Base-by-base conservation (phyloP, 2,113 vertebrate species). In the Sceloporus tristichus region DNA sequence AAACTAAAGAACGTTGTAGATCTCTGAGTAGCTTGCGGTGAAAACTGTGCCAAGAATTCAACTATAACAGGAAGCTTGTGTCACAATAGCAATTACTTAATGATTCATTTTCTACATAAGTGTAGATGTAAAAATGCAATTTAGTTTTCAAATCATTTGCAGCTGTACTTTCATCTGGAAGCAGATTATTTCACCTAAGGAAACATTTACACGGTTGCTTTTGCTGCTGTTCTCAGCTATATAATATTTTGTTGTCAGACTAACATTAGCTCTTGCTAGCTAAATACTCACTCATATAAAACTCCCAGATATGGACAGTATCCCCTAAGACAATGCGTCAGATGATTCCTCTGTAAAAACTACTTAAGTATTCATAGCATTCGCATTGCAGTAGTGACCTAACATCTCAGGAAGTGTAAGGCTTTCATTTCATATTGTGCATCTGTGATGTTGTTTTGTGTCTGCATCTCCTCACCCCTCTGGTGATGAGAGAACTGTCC, bases 81-180 rank as follows among this genome's bases (percentile, higher is more conserved):
- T 96, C 97, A 97, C 92, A 97, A 97, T 95, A 97, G 84, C 91
- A 96, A 94, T 96, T 96, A 95, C 48, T 94, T 94, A 95, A 95
- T 96, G 94, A 94, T 94, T 93, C 38, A 85, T 92, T 96, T 96
- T 95, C 84, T 96, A 91, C 95, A 93, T 94, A 90, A 0, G 0
- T 88, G 89, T 94, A 94, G 94, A 95, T 96, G 79, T 84, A 94
- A 94, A 96, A 96, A 95, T 91, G 93, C 90, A 94, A 93, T 94
- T 95, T 93, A 93, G 76, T 71, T 94, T 96, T 94, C 91, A 96
- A 93, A 95, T 96, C 94, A 95, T 95, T 95, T 95, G 90, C 94
- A 95, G 91, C 90, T 93, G 83, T 56, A 65, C 62, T 95, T 59
- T 90, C 89, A 86, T 86, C 94, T 89, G 92, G 88, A 90, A 95